phyloP scores from a whole-genome alignment of 2,797 vertebrate genomes.

The Lagothrix lagotricha region DNA sequence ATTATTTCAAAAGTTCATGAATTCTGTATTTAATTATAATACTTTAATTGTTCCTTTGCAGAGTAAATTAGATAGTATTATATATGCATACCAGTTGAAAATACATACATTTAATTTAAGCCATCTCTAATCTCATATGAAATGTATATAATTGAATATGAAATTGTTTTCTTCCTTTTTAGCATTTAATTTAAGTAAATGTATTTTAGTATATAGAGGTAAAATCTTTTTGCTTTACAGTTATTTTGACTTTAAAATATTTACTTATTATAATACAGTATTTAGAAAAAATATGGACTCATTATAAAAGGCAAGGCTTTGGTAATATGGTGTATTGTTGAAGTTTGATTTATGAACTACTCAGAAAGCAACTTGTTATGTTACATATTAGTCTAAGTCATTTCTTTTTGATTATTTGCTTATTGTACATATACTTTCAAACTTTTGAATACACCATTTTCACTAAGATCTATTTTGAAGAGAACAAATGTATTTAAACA shows the following conservation, averaged over 20 bases:
- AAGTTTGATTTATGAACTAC: not conserved
- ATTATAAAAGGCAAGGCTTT: not conserved
- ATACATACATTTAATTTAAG: not conserved
- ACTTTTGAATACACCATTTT: not conserved
- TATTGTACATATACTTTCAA: not conserved
- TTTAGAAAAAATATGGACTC: slow-evolving; percentile 26
- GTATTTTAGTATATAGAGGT: not conserved
- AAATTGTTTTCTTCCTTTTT: not conserved
- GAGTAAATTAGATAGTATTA: not conserved
- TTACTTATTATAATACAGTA: not conserved
- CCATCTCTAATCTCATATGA: not conserved
- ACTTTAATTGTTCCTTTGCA: not conserved
- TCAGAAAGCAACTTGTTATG: not conserved
- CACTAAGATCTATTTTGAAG: not conserved
- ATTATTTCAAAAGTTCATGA: slow-evolving; percentile 7
- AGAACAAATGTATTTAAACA: not conserved
- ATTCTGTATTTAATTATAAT: not conserved
- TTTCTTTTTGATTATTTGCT: not conserved
- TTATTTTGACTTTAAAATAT: slow-evolving; percentile 48
- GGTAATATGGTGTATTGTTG: not conserved
- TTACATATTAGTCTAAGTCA: not conserved
- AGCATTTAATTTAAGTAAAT: not conserved
- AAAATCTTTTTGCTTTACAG: not conserved
- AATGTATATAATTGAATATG: not conserved
- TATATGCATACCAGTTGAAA: not conserved